Conservation (phyloP, 2,113 vertebrate genomes). For the Triplophysa rosa region DNA sequence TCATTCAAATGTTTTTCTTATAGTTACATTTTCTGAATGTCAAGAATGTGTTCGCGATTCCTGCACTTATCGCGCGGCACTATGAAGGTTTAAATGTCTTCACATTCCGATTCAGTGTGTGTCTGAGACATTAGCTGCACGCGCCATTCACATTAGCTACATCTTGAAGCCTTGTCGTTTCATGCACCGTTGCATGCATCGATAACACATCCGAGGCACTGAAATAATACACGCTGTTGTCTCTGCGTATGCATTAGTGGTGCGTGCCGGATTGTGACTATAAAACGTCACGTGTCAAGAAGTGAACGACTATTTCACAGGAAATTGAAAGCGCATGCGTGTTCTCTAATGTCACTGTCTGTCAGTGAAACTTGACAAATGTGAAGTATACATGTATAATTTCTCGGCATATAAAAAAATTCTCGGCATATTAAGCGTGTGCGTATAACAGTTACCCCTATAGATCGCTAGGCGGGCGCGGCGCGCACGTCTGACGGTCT, state of each 20-base stretch:
- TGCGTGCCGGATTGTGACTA: background rate
- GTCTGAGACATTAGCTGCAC: constrained; percentile 14
- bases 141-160: constrained; percentile 27
- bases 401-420: background rate
- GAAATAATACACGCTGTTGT: background rate
- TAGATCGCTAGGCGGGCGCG: constrained; percentile 5
- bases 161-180: background rate
- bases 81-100: background rate
- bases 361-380: background rate
- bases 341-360: background rate
- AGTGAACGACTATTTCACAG: background rate
- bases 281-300: background rate
- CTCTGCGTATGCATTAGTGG: background rate
- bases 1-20: background rate
- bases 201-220: background rate
- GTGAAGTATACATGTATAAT: background rate
- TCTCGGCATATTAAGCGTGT: background rate
- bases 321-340: background rate
- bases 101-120: background rate
- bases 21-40: background rate
- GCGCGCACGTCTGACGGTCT: background rate
- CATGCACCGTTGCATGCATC: background rate
- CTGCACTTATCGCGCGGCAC: background rate
- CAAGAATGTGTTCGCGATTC: background rate
- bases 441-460: no score